Conservation (phyloP, 2,888 invertebrate species). For the Lithophane ornitopus region DNA sequence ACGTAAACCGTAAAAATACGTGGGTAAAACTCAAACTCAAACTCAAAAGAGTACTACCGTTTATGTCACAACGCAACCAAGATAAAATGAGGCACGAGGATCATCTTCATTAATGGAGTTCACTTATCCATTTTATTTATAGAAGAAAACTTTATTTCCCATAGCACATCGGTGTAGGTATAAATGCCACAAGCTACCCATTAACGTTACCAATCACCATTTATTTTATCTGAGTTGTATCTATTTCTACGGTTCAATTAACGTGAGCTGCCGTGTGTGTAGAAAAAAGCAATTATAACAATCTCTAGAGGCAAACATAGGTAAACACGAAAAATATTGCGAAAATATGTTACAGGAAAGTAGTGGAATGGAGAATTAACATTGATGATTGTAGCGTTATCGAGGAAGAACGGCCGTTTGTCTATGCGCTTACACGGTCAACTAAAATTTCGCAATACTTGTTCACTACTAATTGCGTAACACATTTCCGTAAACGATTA, state of each 20-base stretch:
- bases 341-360: slow-evolving; percentile 34
- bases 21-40: too few relatives aligned
- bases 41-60: background rate
- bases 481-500: too few relatives aligned
- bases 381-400: slow-evolving; percentile 20
- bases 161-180: background rate
- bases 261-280: slow-evolving; percentile 20
- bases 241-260: slow-evolving; percentile 46
- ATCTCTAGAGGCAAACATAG: slow-evolving; percentile 49
- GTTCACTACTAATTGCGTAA: too few relatives aligned
- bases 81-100: background rate
- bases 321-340: slow-evolving; percentile 33
- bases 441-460: background rate
- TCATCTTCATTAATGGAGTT: slow-evolving; percentile 11
- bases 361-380: slow-evolving; percentile 31
- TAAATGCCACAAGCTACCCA: slow-evolving; percentile 11
- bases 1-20: background rate
- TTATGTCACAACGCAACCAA: background rate
- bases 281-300: slow-evolving; percentile 50
- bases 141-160: background rate
- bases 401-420: background rate
- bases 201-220: slow-evolving; percentile 30
- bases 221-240: slow-evolving; percentile 38
- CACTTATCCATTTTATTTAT: slow-evolving; percentile 4
- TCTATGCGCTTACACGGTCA: background rate